These are phyloP conservation scores for Phainopepla nitens DNA, from an alignment of 2,113 vertebrate genomes.

Conservation along the genomic window DNA sequence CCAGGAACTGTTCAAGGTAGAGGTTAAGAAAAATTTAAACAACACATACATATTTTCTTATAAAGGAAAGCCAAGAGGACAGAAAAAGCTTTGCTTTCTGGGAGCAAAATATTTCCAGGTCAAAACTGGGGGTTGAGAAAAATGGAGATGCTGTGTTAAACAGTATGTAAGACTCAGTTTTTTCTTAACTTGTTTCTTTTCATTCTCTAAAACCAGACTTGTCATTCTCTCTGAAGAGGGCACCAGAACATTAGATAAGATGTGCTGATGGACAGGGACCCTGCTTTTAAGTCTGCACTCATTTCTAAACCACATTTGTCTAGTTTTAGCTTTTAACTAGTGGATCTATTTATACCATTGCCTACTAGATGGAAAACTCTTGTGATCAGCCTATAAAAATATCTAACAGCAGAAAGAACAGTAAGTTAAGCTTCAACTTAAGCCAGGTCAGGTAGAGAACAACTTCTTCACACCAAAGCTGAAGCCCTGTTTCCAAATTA, in stretches of 20 bases:
- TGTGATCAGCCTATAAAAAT: neutral
- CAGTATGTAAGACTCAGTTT: rapidly evolving
- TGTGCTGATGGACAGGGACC: neutral
- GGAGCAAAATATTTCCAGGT: neutral
- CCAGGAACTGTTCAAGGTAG: neutral
- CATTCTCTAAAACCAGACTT: neutral
- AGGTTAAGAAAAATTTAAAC: neutral
- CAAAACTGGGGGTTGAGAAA: neutral
- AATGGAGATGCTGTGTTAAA: neutral
- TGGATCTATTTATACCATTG: neutral
- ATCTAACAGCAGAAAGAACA: neutral
- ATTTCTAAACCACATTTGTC: neutral
- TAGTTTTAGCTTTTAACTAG: neutral
- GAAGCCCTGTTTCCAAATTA: neutral
- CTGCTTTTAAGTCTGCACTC: neutral
- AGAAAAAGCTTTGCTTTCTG: neutral
- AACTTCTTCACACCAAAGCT: neutral
- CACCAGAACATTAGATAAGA: neutral
- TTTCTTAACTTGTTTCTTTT: neutral
- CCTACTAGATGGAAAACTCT: neutral
- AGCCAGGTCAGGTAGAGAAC: neutral
- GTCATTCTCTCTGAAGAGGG: neutral
- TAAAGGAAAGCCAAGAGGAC: neutral
- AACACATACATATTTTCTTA: neutral
- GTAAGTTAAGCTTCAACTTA: neutral